Evolutionary conservation across 2,113 vertebrate species (phyloP), one percentile per base, ranked within the genome.

Genomic region (Phasianus colchicus): DNA sequence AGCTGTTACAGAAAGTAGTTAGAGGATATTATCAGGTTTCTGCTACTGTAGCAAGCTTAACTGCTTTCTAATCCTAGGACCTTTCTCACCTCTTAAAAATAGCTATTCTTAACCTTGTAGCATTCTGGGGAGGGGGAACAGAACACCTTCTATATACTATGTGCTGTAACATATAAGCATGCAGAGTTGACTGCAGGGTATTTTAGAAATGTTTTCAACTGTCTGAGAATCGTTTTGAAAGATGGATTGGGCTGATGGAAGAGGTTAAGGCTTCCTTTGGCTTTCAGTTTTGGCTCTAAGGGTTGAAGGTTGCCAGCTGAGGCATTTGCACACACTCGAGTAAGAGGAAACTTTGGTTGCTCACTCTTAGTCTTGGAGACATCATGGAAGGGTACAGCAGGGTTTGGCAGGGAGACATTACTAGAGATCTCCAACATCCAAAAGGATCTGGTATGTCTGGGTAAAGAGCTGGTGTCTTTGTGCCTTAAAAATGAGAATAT

Each of bases 1-100:
- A 87, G 79, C 80, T 47, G 32, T 83, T 82, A 73, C 2, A 76
- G 87, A 77, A 81, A 64, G 55, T 74, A 89, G 84, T 79, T 75
- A 58, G 81, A 91, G n/a, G 36, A 25, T 17, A 63, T 11, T 69
- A 36, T 76, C 43, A 79, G 45, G 45, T 94, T 75, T 69, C 71
- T 88, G 58, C 52, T 80, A 52, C 81, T 79, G 29, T 50, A 34
- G 20, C 60, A 89, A 85, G 30, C 17, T 85, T 60, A 52, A 54
- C 32, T 69, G 64, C 34, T 77, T 61, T 80, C 25, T 89, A 74
- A 85, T 89, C 25, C 50, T 74, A 60, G 45, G 15, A 77, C 73
- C 58, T 83, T 83, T 83, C 64, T 36, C 66, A 34, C 18, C 13
- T 60, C n/a, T 45, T 54, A 48, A 47, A 74, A 91, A 42, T 48